Conservation (phyloP, 2,888 invertebrate species). For the Sialis fuliginosa region DNA sequence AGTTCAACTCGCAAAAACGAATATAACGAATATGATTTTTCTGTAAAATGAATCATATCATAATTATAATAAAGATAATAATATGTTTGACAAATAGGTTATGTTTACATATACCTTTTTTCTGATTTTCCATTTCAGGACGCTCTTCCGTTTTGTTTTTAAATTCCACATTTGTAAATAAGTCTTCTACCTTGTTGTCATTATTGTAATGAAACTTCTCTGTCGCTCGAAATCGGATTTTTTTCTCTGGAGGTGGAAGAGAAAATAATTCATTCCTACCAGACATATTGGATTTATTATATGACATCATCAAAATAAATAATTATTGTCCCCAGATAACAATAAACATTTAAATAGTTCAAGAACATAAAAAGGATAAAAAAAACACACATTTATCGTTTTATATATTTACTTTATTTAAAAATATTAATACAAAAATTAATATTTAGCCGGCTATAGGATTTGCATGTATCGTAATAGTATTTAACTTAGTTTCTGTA, state of each 20-base stretch:
- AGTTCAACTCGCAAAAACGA: constrained; percentile 73
- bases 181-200: constrained; percentile 24
- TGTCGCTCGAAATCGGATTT: constrained; percentile 28
- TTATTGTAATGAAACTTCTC: constrained; percentile 22
- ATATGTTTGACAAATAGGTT: neutral
- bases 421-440: neutral
- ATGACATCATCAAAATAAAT: neutral
- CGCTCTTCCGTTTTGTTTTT: constrained; percentile 12
- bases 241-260: constrained; percentile 20
- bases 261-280: constrained; percentile 12
- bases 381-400: neutral
- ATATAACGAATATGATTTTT: constrained; percentile 26
- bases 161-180: constrained; percentile 16
- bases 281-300: constrained; percentile 11
- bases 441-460: constrained; percentile 61
- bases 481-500: constrained; percentile 71
- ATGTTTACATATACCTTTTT: constrained; percentile 12
- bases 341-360: neutral
- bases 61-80: neutral
- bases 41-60: constrained; percentile 12
- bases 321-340: neutral
- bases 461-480: constrained; percentile 93
- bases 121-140: constrained; percentile 15
- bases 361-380: constrained; percentile 9
- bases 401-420: neutral